Conservation (phyloP, 30 jellyfish, hydroid and myxozoan species). For the Turritopsis rubra region DNA sequence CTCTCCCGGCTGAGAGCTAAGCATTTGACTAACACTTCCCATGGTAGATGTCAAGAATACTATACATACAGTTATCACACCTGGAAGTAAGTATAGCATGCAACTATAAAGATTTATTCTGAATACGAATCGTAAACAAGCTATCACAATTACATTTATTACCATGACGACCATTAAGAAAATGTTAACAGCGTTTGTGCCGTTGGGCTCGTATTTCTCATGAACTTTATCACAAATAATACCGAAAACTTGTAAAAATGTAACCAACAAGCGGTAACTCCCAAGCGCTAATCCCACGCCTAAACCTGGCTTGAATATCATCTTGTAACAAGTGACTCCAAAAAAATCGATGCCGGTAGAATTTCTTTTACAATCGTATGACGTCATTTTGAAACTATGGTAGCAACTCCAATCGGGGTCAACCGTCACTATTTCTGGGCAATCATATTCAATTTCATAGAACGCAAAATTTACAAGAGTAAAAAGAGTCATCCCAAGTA, state of each 20-base stretch:
- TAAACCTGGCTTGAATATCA: not conserved
- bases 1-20: not conserved
- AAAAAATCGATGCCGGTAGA: not conserved
- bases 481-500: not conserved
- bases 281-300: not conserved
- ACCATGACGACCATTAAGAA: not conserved
- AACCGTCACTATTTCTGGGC: not conserved
- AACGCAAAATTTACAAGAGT: not conserved
- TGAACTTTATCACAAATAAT: not conserved
- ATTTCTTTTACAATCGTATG: not conserved
- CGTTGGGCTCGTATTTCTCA: not conserved
- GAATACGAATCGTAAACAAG: not conserved
- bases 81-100: not conserved
- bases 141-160: not conserved
- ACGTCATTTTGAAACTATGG: not conserved
- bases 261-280: not conserved
- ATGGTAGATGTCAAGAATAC: not conserved
- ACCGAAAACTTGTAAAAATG: not conserved
- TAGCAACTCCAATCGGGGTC: not conserved
- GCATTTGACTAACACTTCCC: not conserved
- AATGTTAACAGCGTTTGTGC: not conserved
- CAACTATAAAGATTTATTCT: too few relatives aligned
- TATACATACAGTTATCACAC: not conserved
- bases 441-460: not conserved
- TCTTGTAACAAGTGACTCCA: not conserved